phyloP scores from a whole-genome alignment of 2,113 vertebrate genomes.

The Puffinus mauretanicus region DNA sequence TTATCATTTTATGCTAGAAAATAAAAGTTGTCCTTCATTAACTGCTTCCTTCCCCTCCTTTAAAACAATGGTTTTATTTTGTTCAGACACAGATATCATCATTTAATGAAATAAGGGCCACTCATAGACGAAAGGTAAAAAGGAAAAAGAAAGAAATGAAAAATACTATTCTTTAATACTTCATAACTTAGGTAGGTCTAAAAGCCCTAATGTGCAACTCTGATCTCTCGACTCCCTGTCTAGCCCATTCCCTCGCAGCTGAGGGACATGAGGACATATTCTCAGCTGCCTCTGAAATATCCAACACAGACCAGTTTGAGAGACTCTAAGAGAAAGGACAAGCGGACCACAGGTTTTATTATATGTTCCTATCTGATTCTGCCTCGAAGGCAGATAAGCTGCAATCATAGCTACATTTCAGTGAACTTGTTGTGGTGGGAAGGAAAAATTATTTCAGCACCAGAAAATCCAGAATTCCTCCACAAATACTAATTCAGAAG shows the following conservation, averaged over 20 bases:
- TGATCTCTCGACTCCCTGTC: neutral
- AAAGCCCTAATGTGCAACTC: neutral
- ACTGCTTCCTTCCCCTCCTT: neutral
- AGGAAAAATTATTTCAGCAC: neutral
- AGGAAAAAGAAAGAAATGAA: neutral
- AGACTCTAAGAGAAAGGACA: neutral
- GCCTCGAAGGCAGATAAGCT: neutral
- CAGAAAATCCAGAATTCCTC: constrained; percentile 1
- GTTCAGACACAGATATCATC: neutral
- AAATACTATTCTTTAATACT: neutral
- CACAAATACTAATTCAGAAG: neutral
- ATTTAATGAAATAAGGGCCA: neutral
- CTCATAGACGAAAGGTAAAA: neutral
- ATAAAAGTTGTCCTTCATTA: neutral
- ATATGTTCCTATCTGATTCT: neutral
- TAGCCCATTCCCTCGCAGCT: neutral
- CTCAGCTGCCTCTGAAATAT: neutral
- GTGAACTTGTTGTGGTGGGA: neutral
- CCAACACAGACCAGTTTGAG: neutral
- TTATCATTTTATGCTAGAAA: neutral
- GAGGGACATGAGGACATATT: accelerated
- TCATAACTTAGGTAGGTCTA: neutral
- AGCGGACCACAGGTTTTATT: neutral
- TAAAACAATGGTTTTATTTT: neutral
- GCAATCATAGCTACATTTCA: neutral